Conservation (phyloP, 2,888 invertebrate species). For the Anticlea derivata region DNA sequence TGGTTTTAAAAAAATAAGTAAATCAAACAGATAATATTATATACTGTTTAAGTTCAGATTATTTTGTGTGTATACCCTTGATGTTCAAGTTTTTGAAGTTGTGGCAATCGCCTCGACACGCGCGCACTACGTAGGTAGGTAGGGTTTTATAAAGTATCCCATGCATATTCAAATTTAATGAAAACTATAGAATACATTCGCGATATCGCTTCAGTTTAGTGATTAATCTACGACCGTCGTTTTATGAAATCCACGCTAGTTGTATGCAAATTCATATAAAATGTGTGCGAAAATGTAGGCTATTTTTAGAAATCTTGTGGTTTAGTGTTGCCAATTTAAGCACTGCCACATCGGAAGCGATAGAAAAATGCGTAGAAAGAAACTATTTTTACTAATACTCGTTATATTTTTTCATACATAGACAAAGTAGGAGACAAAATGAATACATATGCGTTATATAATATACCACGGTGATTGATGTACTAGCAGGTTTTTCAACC, state of each 20-base stretch:
- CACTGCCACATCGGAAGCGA: slow-evolving; percentile 26
- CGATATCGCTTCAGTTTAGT: slow-evolving; percentile 23
- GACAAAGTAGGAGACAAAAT: background rate
- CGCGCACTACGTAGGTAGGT: slow-evolving; percentile 11
- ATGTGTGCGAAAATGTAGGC: slow-evolving; percentile 6
- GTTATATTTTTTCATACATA: slow-evolving; percentile 19
- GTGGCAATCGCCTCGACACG: slow-evolving; percentile 4
- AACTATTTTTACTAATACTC: slow-evolving; percentile 24
- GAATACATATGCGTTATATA: slow-evolving; percentile 2
- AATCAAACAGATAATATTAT: no score
- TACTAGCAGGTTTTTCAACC: slow-evolving; percentile 6
- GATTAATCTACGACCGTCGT: slow-evolving; percentile 2
- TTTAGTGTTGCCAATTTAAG: slow-evolving; percentile 30
- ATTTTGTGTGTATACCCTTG: background rate
- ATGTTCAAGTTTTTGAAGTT: slow-evolving; percentile 41
- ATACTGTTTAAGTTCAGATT: background rate
- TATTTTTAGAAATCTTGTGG: slow-evolving; percentile 14
- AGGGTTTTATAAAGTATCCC: slow-evolving; percentile 18
- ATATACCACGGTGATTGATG: background rate
- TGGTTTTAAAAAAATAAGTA: no score
- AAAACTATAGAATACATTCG: slow-evolving; percentile 10
- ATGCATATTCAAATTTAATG: slow-evolving; percentile 5
- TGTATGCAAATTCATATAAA: background rate
- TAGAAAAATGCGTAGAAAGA: slow-evolving; percentile 18
- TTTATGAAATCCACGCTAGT: background rate